Evolutionary conservation across 2,888 invertebrate genomes (phyloP).

Genomic region (Andrena camellia): DNA sequence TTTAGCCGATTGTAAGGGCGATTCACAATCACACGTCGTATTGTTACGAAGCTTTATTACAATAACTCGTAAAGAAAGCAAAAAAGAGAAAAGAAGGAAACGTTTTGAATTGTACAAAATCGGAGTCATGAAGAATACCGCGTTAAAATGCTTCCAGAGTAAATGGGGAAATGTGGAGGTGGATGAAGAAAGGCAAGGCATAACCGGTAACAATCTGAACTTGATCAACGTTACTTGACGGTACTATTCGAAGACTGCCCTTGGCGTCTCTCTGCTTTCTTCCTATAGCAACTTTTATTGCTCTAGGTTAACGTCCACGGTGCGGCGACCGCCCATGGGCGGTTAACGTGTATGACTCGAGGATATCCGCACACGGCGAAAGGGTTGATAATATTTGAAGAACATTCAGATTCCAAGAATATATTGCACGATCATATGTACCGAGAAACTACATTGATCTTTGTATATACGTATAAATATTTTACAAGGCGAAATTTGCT

Average conservation of each 20-base stretch:
- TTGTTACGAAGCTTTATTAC: slow-evolving; percentile 22
- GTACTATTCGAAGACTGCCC: slow-evolving; percentile 57
- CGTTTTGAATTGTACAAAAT: slow-evolving; percentile 35
- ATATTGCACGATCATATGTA: not conserved
- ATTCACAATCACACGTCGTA: slow-evolving; percentile 40
- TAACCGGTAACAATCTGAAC: slow-evolving; percentile 35
- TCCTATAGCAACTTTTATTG: not conserved
- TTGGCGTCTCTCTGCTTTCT: slow-evolving; percentile 53
- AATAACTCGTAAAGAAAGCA: not conserved
- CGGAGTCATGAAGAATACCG: slow-evolving; percentile 40
- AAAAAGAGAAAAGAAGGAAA: not conserved
- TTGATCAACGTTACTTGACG: slow-evolving; percentile 50
- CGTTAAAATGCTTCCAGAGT: slow-evolving; percentile 63
- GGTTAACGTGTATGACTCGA: not conserved
- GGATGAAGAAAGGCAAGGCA: slow-evolving; percentile 35
- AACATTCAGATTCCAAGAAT: not conserved
- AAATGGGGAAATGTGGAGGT: slow-evolving; percentile 23
- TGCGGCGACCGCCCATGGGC: no score
- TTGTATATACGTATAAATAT: slow-evolving; percentile 32
- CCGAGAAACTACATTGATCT: not conserved
- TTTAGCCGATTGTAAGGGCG: slow-evolving; percentile 36
- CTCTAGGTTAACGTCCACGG: not conserved
- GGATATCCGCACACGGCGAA: not conserved
- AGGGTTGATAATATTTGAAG: not conserved
- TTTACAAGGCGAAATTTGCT: slow-evolving; percentile 21